Percentiles rank a stretch among this genome's conserved stretches.
These are phyloP conservation scores for Pionites leucogaster DNA, from an alignment of 2,113 vertebrate genomes.

Conservation along the genomic window DNA sequence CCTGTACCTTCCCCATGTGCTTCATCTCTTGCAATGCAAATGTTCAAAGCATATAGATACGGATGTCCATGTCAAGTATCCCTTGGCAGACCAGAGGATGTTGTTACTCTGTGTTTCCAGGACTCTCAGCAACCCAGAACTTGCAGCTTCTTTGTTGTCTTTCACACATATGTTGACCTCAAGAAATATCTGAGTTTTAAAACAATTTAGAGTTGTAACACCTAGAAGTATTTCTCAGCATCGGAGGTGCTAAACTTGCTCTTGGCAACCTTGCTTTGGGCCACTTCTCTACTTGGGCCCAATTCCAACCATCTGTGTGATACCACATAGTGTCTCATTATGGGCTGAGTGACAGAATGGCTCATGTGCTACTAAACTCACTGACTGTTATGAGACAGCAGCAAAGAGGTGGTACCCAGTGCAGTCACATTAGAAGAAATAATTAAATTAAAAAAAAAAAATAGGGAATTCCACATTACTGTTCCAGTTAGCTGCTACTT, in stretches of 20 bases:
- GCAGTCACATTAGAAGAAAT: not conserved
- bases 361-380: too few species aligned
- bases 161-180: accelerated
- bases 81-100: not conserved
- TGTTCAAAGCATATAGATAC: accelerated
- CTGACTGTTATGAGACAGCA: not conserved
- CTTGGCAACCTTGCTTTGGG: not conserved
- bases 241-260: not conserved
- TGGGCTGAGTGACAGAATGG: not conserved
- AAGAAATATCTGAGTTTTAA: not conserved
- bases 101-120: not conserved
- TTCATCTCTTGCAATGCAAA: not conserved
- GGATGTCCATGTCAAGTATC: not conserved
- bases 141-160: not conserved
- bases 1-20: accelerated
- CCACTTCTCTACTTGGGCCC: not conserved
- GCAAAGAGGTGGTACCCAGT: not conserved
- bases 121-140: not conserved
- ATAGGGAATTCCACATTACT: not conserved
- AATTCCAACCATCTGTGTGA: not conserved
- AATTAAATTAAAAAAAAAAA: not conserved
- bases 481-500: not conserved
- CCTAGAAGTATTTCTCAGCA: not conserved
- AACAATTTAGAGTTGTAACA: not conserved
- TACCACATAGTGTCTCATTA: not conserved